Conservation (phyloP, 2,113 vertebrate genomes). For the Pitta sordida region DNA sequence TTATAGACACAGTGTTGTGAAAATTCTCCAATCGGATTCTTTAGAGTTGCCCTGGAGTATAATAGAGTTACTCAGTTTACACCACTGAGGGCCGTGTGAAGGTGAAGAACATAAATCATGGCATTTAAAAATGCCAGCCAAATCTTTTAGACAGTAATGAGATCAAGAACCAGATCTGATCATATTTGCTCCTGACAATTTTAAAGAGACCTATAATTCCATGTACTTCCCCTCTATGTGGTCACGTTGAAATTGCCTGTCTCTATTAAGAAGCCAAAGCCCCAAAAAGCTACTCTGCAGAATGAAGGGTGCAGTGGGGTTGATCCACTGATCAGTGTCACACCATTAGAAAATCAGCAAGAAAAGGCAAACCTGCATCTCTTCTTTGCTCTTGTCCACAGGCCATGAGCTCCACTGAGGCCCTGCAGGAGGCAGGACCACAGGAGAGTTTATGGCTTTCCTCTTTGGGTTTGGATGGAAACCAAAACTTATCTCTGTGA, state of each 20-base stretch:
- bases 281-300: neutral
- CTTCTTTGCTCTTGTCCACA: neutral
- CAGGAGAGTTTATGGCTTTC: neutral
- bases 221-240: neutral
- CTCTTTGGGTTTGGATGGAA: neutral
- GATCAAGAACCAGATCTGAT: constrained; percentile 59
- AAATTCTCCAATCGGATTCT: constrained; percentile 44
- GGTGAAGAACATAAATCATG: constrained; percentile 56
- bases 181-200: constrained; percentile 50
- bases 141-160: constrained; percentile 60
- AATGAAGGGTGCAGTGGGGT: neutral
- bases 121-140: constrained; percentile 58
- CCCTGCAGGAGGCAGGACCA: neutral
- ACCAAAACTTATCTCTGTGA: neutral
- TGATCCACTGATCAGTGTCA: neutral
- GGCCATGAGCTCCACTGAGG: neutral
- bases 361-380: neutral
- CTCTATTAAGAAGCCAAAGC: neutral
- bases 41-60: constrained; percentile 43
- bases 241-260: neutral
- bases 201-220: constrained; percentile 10
- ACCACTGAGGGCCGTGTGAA: constrained; percentile 2
- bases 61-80: constrained; percentile 54
- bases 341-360: neutral
- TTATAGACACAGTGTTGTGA: constrained; percentile 32